Conservation (phyloP, 2,888 invertebrate species). For the Torymus aiolomorphi region DNA sequence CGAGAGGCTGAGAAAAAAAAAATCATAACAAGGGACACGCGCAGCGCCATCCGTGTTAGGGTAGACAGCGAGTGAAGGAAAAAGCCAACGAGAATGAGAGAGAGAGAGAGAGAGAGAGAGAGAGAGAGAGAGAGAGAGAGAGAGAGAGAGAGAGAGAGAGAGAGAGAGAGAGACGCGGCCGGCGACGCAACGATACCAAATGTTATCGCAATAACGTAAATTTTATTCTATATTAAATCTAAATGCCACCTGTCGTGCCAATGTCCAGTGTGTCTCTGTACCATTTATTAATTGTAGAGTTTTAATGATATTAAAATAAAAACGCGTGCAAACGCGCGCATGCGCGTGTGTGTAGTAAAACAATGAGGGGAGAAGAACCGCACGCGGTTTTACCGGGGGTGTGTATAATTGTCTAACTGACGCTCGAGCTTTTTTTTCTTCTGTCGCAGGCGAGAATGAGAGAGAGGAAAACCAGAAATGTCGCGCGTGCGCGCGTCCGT, state of each 20-base stretch:
- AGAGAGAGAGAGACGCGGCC: constrained; percentile 64
- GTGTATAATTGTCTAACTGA: not conserved
- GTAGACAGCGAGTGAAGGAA: constrained; percentile 35
- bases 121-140: constrained; percentile 59
- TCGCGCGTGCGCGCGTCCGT: too few species aligned
- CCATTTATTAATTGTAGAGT: constrained; percentile 75
- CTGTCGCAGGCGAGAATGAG: constrained; percentile 6
- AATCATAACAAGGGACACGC: constrained; percentile 41
- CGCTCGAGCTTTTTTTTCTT: constrained; percentile 41
- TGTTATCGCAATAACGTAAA: constrained; percentile 77
- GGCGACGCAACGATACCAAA: constrained; percentile 76
- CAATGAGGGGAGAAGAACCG: too few species aligned
- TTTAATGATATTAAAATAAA: constrained; percentile 67
- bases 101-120: constrained; percentile 53
- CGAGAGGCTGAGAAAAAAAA: constrained; percentile 53
- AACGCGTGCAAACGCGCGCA: constrained; percentile 38
- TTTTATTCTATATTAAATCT: constrained; percentile 76
- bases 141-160: constrained; percentile 53
- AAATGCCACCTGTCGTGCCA: constrained; percentile 76
- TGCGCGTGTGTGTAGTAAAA: too few species aligned
- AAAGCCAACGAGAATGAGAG: constrained; percentile 41
- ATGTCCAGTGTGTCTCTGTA: constrained; percentile 76
- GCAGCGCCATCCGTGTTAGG: constrained; percentile 49
- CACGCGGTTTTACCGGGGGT: too few species aligned
- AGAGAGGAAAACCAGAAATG: constrained; percentile 22